Evolutionary conservation across 2,113 vertebrate species (phyloP), one percentile per base, ranked within the genome.

Genomic region (Illadopsis cleaveri): DNA sequence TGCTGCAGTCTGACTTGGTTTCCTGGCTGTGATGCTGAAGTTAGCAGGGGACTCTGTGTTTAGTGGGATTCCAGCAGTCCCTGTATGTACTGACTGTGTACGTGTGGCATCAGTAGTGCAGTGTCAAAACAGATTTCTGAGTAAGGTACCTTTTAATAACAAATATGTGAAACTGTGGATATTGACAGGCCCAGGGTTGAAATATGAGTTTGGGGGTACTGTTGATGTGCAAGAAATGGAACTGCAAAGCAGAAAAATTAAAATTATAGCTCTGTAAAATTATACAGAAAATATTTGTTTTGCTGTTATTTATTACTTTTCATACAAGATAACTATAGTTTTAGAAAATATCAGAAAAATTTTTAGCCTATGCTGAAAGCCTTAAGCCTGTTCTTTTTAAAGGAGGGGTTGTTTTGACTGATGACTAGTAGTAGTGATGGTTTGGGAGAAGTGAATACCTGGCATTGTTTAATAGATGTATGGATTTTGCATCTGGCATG

Each of bases 21-120:
- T 80, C 47, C 51, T 66, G 79, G 21, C 77, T 58, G 79, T 0
- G 0, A 9, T 56, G 56, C 70, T 92, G 56, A 80, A 81, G 81
- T 82, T 81, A 75, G 28, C 56, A 31, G 72, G 47, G 25, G 51
- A 40, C 11, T 48, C 17, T 35, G 48, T 54, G 38, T 66, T 68
- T 9, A 40, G 54, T 54, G 65, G 57, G 44, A 37, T 70, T 64
- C 75, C 57, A 21, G 15, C 14, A 60, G 42, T 53, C 25, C 31
- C 51, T 2, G 1, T 53, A 31, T 60, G 33, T 37, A 9, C 53
- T 50, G 35, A 6, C 19, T 82, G 73, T 12, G 7, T 78, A 4
- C 0, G 0, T 0, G 0, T 2, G 0, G n/a, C 38, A 11, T 64
- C 38, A 15, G 44, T 37, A 50, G 18, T 3, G 8, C 53, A 28